Conservation (phyloP, 2,797 vertebrate genomes). For the Bryconaethiops microstoma region DNA sequence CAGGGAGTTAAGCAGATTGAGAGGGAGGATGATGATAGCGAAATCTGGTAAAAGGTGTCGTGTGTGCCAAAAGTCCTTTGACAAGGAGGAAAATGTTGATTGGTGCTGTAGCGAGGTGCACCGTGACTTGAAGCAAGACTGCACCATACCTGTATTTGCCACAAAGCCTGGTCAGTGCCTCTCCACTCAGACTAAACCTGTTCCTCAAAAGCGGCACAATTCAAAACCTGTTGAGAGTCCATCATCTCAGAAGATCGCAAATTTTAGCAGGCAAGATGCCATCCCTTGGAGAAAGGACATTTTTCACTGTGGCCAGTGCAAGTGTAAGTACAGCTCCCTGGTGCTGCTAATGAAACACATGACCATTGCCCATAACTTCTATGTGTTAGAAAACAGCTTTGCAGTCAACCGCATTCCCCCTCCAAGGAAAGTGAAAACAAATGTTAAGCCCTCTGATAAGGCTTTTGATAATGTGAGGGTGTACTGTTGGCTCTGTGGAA, state of each 20-base stretch:
- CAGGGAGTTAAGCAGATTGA: background rate
- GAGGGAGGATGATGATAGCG: background rate
- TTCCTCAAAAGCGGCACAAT: background rate
- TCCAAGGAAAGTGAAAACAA: background rate
- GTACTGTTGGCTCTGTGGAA: slow-evolving; percentile 1
- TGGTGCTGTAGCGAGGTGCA: background rate
- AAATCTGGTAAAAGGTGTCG: background rate
- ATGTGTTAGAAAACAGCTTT: background rate
- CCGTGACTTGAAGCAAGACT: background rate
- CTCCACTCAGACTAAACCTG: background rate
- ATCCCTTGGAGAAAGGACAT: background rate
- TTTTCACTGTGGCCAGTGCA: slow-evolving; percentile 4
- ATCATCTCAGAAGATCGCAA: background rate
- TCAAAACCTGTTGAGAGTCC: background rate
- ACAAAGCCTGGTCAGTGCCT: background rate
- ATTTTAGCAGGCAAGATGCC: background rate
- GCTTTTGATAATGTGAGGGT: slow-evolving; percentile 11
- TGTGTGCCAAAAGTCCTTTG: background rate
- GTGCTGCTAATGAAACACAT: background rate
- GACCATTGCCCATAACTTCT: slow-evolving; percentile 2
- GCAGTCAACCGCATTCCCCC: background rate
- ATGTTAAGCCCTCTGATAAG: background rate
- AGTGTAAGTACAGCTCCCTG: background rate
- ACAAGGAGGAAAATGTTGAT: background rate
- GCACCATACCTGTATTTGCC: background rate